phyloP scores from a whole-genome alignment of 2,888 invertebrate genomes.

The Leptura quadrifasciata region DNA sequence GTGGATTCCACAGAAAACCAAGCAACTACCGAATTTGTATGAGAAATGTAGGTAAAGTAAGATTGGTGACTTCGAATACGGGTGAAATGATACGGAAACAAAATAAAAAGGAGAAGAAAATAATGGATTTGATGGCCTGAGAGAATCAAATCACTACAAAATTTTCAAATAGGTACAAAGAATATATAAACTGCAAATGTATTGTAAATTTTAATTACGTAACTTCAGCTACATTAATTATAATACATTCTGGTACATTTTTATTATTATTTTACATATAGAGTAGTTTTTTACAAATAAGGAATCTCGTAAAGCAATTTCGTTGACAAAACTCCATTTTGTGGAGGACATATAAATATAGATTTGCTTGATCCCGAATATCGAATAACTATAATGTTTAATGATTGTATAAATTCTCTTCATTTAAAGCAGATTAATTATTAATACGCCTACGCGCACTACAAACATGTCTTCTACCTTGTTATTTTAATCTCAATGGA shows the following conservation, averaged over 20 bases:
- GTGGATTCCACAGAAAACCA: slow-evolving; percentile 22
- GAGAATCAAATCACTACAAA: slow-evolving; percentile 53
- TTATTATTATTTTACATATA: background rate
- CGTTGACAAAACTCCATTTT: too few species aligned
- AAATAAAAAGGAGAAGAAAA: slow-evolving; percentile 60
- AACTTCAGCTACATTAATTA: background rate
- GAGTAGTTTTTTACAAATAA: background rate
- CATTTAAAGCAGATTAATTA: too few species aligned
- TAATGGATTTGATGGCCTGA: slow-evolving; percentile 60
- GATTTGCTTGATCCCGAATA: too few species aligned
- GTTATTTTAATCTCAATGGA: too few species aligned
- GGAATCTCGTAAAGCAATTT: too few species aligned
- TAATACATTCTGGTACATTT: background rate
- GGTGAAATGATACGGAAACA: slow-evolving; percentile 68
- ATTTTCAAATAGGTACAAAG: slow-evolving; percentile 24
- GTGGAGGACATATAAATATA: too few species aligned
- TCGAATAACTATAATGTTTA: too few species aligned
- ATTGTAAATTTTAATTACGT: background rate
- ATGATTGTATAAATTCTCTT: too few species aligned
- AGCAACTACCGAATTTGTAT: slow-evolving; percentile 27
- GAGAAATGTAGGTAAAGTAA: slow-evolving; percentile 61
- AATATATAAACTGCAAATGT: background rate
- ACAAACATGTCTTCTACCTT: too few species aligned
- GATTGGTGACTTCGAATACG: slow-evolving; percentile 65
- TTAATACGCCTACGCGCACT: too few species aligned